Percentiles rank a stretch among this genome's conserved stretches.
Evolutionary conservation across 2,113 vertebrate species (phyloP).

Genomic region (Dicaeum eximium): DNA sequence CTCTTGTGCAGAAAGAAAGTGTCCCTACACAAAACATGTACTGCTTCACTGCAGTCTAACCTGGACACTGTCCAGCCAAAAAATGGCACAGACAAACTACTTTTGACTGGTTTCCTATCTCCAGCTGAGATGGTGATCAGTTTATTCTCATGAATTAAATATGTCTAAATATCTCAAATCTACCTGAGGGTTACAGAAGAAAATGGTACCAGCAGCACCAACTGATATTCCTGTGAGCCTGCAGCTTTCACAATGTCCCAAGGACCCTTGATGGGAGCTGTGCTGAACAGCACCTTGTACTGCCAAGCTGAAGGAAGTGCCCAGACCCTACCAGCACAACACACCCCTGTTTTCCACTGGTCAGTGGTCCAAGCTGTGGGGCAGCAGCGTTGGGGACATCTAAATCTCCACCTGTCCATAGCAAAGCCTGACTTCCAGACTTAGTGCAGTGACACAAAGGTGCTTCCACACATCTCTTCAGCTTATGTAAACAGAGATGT

Average conservation of each 20-base stretch:
- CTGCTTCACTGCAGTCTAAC: neutral
- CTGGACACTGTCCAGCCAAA: neutral
- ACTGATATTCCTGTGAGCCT: neutral
- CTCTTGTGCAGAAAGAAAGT: neutral
- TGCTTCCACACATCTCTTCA: neutral
- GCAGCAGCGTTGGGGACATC: neutral
- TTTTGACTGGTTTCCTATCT: neutral
- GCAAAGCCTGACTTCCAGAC: neutral
- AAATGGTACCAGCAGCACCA: neutral
- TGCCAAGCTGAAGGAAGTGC: neutral
- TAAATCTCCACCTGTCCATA: neutral
- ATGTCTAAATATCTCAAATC: neutral
- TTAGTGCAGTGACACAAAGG: neutral
- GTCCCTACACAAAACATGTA: accelerated
- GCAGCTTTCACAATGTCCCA: neutral
- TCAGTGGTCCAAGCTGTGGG: accelerated
- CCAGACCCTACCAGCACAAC: neutral
- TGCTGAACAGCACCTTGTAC: neutral
- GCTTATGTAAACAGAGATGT: neutral
- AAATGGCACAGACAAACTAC: neutral
- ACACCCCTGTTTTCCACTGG: too few relatives aligned
- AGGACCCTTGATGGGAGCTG: neutral
- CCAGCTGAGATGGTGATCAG: neutral
- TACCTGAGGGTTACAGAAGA: neutral
- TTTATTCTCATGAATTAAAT: neutral